These are phyloP conservation scores for Mustelus asterias DNA, from an alignment of 2,113 vertebrate species.

Conservation along the genomic window DNA sequence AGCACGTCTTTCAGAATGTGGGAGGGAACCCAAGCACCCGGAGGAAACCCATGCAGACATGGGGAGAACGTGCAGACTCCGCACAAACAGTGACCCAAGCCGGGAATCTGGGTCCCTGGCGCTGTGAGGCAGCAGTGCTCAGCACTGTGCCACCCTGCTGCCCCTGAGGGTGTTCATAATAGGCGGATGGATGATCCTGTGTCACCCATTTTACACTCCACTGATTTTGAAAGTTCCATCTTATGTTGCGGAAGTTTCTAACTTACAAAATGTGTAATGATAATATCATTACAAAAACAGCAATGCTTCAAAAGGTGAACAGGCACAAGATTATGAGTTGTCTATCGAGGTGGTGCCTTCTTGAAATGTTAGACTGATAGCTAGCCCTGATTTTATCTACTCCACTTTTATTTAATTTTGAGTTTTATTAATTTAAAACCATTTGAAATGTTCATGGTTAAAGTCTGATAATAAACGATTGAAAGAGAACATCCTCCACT, in stretches of 20 bases:
- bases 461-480: not conserved
- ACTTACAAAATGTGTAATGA: not conserved
- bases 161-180: not conserved
- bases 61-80: too few relatives aligned
- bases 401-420: not conserved
- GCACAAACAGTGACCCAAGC: too few relatives aligned
- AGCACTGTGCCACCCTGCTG: too few relatives aligned
- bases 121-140: too few relatives aligned
- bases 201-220: not conserved
- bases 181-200: not conserved
- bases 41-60: too few relatives aligned
- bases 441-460: not conserved
- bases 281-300: not conserved
- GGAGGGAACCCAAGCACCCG: too few relatives aligned
- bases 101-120: too few relatives aligned
- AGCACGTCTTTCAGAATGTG: too few relatives aligned
- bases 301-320: not conserved
- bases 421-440: not conserved
- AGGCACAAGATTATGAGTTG: not conserved
- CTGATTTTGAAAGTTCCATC: not conserved
- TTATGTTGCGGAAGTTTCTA: not conserved
- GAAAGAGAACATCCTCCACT: not conserved
- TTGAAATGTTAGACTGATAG: slow-evolving; percentile 13
- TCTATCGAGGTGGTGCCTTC: not conserved
- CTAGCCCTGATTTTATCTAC: not conserved